Percentiles rank a stretch among this genome's conserved stretches.
Evolutionary conservation across 1,140 invertebrate species (phyloP).

Genomic region (Leguminivora glycinivorella): DNA sequence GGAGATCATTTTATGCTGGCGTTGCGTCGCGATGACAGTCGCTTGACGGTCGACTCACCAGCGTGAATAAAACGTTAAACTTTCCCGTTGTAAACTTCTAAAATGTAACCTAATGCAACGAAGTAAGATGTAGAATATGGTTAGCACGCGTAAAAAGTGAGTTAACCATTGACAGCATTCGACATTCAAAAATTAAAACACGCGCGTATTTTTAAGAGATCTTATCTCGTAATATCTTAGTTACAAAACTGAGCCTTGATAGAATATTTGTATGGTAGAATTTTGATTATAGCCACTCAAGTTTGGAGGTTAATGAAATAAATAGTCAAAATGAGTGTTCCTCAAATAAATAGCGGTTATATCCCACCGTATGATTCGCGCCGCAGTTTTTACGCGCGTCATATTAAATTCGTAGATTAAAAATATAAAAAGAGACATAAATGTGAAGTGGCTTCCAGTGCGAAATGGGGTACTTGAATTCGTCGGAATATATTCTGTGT

Average conservation of each 20-base stretch:
- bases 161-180: neutral
- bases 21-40: conserved; percentile 41
- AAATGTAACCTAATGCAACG: conserved; percentile 30
- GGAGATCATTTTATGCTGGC: neutral
- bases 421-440: conserved; percentile 63
- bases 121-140: neutral
- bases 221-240: neutral
- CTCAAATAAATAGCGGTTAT: conserved; percentile 55
- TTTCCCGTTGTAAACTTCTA: conserved; percentile 28
- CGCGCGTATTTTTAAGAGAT: neutral
- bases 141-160: no score
- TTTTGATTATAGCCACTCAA: neutral
- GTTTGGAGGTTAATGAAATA: neutral
- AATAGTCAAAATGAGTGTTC: conserved; percentile 8
- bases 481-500: conserved; percentile 50
- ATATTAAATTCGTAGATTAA: conserved; percentile 66
- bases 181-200: conserved; percentile 24
- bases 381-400: conserved; percentile 58
- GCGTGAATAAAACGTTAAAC: conserved; percentile 43
- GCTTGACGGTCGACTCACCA: conserved; percentile 47
- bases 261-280: neutral
- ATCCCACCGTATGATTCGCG: conserved; percentile 40
- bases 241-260: neutral
- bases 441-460: conserved; percentile 50
- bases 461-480: conserved; percentile 46